Evolutionary conservation across 2,113 vertebrate species (phyloP), one percentile per base, ranked within the genome.

Genomic region (Pycnonotus jocosus): DNA sequence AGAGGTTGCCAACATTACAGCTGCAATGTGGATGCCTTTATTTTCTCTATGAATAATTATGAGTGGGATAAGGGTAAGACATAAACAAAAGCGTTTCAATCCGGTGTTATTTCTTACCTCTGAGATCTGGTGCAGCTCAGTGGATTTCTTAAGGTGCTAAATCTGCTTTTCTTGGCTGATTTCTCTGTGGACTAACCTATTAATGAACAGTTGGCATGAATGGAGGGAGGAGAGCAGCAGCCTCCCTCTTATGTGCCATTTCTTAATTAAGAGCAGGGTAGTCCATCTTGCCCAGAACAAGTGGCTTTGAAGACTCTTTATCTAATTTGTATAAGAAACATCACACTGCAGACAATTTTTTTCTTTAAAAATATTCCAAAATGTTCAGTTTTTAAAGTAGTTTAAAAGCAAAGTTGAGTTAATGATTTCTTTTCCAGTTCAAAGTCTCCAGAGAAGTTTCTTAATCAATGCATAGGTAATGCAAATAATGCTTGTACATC

Each of bases 141-240:
- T 91, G 78, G 73, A 66, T 92, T 95, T 96, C 60, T 92, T 62
- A 66, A 84, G 87, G 62, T 91, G 38, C 57, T 88, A 85, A 83
- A 92, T 90, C 81, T 96, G 88, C 80, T 93, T 96, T 90, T 79
- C 60, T 88, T 91, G 90, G 66, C 94, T 86, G 73, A 76, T 96
- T 88, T 89, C 51, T 90, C 66, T 31, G 33, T 86, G 51, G 81
- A 22, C 76, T 94, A 92, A 66, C 64, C 66, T 60, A 35, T 61
- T 92, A 83, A 73, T 61, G 64, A 82, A 76, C 60, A 81, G n/a
- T 45, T 88, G 89, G 38, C 54, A 47, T 42, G 72, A 83, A 66
- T 2, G 3, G 68, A 61, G 81, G 47, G n/a, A 65, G 61, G 65
- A 87, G 56, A 62, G 60, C 68, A 74, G 14, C 51, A 74, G 60